Evolutionary conservation across 2,888 invertebrate species (phyloP).

Genomic region (Hypercompe scribonia): DNA sequence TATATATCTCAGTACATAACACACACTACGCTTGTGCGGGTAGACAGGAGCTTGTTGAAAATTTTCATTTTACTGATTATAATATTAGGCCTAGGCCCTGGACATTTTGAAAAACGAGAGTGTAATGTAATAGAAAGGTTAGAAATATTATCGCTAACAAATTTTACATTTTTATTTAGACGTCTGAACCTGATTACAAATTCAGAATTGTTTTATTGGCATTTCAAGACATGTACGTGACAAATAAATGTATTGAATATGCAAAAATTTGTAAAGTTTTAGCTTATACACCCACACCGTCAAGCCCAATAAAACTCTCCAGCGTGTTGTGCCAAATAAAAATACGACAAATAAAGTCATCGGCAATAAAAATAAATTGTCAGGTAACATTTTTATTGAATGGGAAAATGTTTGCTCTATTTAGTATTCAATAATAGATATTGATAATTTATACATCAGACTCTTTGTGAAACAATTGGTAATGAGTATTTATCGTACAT

Average conservation of each 20-base stretch:
- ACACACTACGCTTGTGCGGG: too few species aligned
- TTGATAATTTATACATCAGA: constrained; percentile 3
- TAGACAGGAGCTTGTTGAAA: too few species aligned
- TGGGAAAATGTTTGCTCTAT: constrained; percentile 23
- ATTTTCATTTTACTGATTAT: too few species aligned
- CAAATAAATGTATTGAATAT: background rate
- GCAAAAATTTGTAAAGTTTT: background rate
- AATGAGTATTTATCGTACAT: background rate
- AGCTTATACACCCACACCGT: background rate
- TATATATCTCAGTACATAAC: too few species aligned
- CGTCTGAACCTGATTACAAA: background rate
- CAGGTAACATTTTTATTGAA: constrained; percentile 41
- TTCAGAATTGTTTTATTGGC: background rate
- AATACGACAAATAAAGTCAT: constrained; percentile 35
- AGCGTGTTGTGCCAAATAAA: constrained; percentile 15
- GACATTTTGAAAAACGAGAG: background rate
- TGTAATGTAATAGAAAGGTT: too few species aligned
- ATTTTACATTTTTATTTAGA: background rate
- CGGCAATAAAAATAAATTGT: constrained; percentile 41
- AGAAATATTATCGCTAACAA: too few species aligned
- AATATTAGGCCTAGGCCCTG: background rate
- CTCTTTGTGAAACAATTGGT: background rate
- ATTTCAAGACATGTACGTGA: background rate
- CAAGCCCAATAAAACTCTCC: constrained; percentile 6
- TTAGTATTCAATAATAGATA: constrained; percentile 18